Evolutionary conservation across 2,797 vertebrate species (phyloP).

Genomic region (Pseudochirops cupreus): DNA sequence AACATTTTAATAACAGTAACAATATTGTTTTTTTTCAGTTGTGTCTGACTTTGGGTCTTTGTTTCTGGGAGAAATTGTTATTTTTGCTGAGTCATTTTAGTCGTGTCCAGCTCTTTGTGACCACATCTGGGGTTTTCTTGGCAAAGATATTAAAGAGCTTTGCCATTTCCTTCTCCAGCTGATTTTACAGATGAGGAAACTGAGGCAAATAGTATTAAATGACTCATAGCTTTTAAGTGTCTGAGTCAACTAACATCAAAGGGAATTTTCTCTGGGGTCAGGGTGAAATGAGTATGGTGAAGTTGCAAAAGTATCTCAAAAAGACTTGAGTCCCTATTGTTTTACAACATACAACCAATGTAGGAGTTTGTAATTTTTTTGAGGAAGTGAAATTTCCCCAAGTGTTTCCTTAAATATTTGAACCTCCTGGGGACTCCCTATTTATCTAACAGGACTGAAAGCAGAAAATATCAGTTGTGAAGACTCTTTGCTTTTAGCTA

Average conservation of each 20-base stretch:
- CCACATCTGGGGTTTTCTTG: no score
- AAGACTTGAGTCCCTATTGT: background rate
- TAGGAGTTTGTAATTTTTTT: background rate
- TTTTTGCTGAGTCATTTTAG: no score
- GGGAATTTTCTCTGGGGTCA: slow-evolving; percentile 39
- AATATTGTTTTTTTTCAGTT: no score
- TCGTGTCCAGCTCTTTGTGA: no score
- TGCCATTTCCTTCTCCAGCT: no score
- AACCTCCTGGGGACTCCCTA: background rate
- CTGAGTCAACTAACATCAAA: background rate
- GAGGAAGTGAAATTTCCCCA: slow-evolving; percentile 43
- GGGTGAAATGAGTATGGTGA: slow-evolving; percentile 15
- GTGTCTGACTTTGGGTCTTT: no score
- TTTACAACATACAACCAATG: background rate
- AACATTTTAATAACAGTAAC: no score
- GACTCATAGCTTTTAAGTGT: no score
- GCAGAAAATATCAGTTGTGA: slow-evolving; percentile 22
- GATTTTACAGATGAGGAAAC: no score
- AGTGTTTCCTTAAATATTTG: slow-evolving; percentile 2
- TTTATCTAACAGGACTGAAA: slow-evolving; percentile 19
- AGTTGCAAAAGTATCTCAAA: background rate
- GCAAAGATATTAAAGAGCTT: no score
- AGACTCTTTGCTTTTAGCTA: background rate
- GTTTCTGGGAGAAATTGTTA: no score
- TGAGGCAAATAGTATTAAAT: no score